These are phyloP conservation scores for Gorsachius goisagi DNA, from an alignment of 2,113 vertebrate genomes.

Conservation along the genomic window DNA sequence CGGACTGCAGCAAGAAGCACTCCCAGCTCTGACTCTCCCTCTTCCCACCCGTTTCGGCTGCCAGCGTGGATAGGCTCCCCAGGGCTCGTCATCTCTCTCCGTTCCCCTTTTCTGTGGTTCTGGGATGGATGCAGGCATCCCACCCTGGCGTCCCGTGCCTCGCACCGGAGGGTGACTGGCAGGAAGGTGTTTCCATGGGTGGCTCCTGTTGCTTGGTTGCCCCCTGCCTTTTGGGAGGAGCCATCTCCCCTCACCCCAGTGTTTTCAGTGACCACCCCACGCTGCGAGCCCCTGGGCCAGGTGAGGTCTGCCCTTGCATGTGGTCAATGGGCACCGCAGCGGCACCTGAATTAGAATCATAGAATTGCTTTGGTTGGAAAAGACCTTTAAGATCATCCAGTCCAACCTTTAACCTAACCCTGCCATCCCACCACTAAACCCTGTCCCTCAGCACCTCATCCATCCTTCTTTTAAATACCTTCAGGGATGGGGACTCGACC, in stretches of 20 bases:
- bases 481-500: too few species aligned
- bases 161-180: not conserved
- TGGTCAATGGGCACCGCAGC: not conserved
- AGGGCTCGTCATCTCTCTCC: not conserved
- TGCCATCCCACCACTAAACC: too few species aligned
- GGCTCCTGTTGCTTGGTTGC: not conserved
- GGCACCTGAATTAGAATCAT: not conserved
- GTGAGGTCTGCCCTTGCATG: not conserved
- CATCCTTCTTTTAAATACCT: too few species aligned
- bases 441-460: too few species aligned
- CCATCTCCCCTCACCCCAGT: not conserved
- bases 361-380: too few species aligned
- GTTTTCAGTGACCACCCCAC: not conserved
- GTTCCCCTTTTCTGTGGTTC: not conserved
- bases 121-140: not conserved
- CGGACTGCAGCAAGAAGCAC: accelerated
- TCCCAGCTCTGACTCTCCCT: not conserved
- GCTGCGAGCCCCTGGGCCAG: not conserved
- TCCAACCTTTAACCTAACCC: too few species aligned
- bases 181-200: not conserved
- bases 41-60: not conserved
- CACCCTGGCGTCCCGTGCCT: accelerated
- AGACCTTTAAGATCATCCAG: too few species aligned
- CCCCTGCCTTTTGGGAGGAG: not conserved
- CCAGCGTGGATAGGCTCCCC: not conserved